These are phyloP conservation scores for Notothenia coriiceps DNA, from an alignment of 2,113 vertebrate species.

Conservation along the genomic window DNA sequence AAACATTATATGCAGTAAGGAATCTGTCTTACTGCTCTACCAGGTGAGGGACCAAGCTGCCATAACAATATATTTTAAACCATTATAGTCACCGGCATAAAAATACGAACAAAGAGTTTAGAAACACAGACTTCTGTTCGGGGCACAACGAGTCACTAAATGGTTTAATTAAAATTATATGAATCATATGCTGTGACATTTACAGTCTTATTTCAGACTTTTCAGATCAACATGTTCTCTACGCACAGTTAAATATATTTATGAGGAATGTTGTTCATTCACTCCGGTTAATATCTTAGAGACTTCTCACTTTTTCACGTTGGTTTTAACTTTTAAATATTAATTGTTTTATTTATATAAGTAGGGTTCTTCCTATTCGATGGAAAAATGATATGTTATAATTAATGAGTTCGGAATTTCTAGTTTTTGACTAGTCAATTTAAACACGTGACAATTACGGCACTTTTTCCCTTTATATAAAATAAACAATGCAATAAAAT, in stretches of 20 bases:
- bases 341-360: too few relatives aligned
- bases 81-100: background rate
- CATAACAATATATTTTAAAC: too few relatives aligned
- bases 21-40: background rate
- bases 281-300: background rate
- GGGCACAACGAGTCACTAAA: background rate
- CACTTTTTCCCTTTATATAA: background rate
- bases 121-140: background rate
- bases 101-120: background rate
- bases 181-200: background rate
- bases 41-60: too few relatives aligned
- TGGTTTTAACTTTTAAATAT: background rate
- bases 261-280: background rate
- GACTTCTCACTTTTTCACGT: background rate
- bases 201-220: background rate
- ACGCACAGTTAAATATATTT: too few relatives aligned
- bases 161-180: background rate
- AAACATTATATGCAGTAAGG: background rate
- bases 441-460: background rate
- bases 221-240: background rate
- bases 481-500: background rate
- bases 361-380: too few relatives aligned
- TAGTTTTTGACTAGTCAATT: background rate
- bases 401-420: too few relatives aligned
- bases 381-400: too few relatives aligned